Base-by-base conservation (phyloP, 1,140 invertebrate species). In the Akabosia matsudoensis region DNA sequence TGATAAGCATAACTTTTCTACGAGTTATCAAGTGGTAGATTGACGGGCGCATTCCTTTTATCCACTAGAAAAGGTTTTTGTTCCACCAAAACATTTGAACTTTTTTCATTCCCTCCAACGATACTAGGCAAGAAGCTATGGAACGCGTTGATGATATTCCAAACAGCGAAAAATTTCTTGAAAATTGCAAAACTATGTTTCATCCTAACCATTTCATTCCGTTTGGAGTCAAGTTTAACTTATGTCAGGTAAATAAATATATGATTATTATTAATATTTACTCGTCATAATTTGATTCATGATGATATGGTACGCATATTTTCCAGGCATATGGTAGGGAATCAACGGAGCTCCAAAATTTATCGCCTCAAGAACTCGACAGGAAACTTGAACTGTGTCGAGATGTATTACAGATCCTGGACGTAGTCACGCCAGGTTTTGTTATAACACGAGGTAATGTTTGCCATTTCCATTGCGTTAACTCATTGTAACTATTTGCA, bases 351-450 rank as follows among this genome's bases (percentile, higher is more conserved):
- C 84, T 93, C 73, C 89, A 91, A 74, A 89, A 93, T 80, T 84
- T 94, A 64, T 89, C 90, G 0, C 88, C 92, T 82, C 81, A 91
- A 4, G 85, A 92, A 74, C 84, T 94, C 33, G 90, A 93, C 82
- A 86, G 91, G 30, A 95, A 95, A 85, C 86, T 90, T 0, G 89
- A 91, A 4, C 85, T 93, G 64, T 93, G 92, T 78, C 85, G 87
- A 3, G 85, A 91, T 26, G 83, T 94, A 0, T 84, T 94, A 14
- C 85, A 87, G 33, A 88, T 92, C 28, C 85, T 93, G 0, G 88
- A 93, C 79, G 84, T 91, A 16, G 87, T 94, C 33, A 90, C 92
- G 76, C 93, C 93, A 0, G 93, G 93, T 16, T 86, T 89, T 56
- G 91, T 89, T 70, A 86, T 92, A 75, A 87, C 92, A 75, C 88